phyloP scores from a whole-genome alignment of 2,113 vertebrate genomes.

The Sander lucioperca region DNA sequence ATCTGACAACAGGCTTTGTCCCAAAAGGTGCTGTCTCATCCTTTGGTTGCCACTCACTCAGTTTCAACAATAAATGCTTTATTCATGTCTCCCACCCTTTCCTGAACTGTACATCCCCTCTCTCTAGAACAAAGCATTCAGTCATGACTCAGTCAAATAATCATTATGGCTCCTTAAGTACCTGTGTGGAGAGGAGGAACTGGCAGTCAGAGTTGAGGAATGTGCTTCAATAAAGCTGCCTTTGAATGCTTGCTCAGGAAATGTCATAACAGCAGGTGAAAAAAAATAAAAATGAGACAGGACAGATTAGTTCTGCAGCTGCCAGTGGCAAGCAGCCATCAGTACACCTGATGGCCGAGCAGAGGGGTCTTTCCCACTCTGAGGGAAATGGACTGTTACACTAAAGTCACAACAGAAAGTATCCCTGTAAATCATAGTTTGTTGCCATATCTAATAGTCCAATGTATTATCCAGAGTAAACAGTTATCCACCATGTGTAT shows the following conservation, averaged over 20 bases:
- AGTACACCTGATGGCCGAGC: slow-evolving; percentile 64
- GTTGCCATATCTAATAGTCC: slow-evolving; percentile 9
- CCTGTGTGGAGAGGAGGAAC: slow-evolving; percentile 76
- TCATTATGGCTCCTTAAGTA: slow-evolving; percentile 76
- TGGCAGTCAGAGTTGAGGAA: slow-evolving; percentile 75
- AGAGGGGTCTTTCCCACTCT: slow-evolving; percentile 45
- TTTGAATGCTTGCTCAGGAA: slow-evolving; percentile 74
- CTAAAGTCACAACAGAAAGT: slow-evolving; percentile 40
- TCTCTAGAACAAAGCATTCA: slow-evolving; percentile 74
- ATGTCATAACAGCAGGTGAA: slow-evolving; percentile 69
- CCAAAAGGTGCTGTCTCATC: slow-evolving; percentile 61
- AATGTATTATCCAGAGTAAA: slow-evolving; percentile 12
- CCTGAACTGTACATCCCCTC: slow-evolving; percentile 64
- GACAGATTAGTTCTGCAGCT: slow-evolving; percentile 71
- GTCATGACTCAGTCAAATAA: slow-evolving; percentile 80
- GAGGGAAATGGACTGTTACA: slow-evolving; percentile 48
- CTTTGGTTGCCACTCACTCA: slow-evolving; percentile 41
- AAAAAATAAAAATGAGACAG: slow-evolving; percentile 47
- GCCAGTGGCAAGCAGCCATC: slow-evolving; percentile 63
- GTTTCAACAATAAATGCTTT: slow-evolving; percentile 73
- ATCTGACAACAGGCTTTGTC: slow-evolving; percentile 44
- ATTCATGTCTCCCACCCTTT: slow-evolving; percentile 48
- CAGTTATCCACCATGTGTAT: background rate
- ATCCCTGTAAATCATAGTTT: slow-evolving; percentile 15
- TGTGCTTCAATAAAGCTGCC: slow-evolving; percentile 79